Percentiles rank a stretch among this genome's conserved stretches.
These are phyloP conservation scores for Drosophila flavopinicola DNA, from an alignment of 2,888 invertebrate genomes.

Conservation along the genomic window DNA sequence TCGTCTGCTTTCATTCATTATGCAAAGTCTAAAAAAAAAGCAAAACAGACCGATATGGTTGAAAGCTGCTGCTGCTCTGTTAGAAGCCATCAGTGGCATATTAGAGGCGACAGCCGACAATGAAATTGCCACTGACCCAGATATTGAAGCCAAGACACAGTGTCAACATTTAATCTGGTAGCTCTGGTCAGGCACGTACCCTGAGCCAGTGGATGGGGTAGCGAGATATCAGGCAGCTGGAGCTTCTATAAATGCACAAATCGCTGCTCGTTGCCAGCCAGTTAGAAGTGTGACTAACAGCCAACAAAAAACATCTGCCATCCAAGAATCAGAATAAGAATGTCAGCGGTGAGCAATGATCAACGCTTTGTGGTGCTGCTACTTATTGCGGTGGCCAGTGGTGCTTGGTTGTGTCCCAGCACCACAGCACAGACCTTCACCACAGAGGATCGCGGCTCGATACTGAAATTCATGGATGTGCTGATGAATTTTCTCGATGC, in stretches of 20 bases:
- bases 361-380: constrained; percentile 44
- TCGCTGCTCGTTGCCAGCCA: constrained; percentile 28
- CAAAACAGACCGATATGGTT: background rate
- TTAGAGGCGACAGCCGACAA: background rate
- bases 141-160: constrained; percentile 12
- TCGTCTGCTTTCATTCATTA: no score
- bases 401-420: constrained; percentile 14
- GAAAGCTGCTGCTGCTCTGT: background rate
- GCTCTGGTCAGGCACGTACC: constrained; percentile 30
- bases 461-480: constrained; percentile 56
- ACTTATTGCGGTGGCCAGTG: constrained; percentile 29
- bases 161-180: constrained; percentile 38
- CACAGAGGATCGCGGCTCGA: constrained; percentile 55
- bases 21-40: background rate
- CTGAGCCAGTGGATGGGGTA: no score
- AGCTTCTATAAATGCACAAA: constrained; percentile 56
- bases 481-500: constrained; percentile 59
- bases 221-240: constrained; percentile 38
- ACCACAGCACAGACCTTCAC: constrained; percentile 55
- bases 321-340: no score
- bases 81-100: constrained; percentile 1
- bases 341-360: constrained; percentile 39
- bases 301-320: constrained; percentile 1
- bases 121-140: constrained; percentile 24
- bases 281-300: constrained; percentile 48